Base-by-base conservation (phyloP, 2,113 vertebrate genomes). In the Corythoichthys intestinalis region DNA sequence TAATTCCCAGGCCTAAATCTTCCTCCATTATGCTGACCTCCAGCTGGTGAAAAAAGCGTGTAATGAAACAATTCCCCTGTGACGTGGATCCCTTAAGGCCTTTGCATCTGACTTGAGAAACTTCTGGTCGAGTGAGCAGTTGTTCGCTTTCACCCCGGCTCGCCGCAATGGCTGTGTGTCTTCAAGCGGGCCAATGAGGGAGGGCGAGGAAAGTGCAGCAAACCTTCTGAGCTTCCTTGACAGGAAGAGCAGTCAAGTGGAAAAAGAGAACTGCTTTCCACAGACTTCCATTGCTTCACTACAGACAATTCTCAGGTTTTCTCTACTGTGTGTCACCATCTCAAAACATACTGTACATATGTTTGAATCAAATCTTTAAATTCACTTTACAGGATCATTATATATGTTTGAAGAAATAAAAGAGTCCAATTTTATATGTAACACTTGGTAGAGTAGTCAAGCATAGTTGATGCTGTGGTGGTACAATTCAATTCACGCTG, bases 251-350 rank as follows among this genome's bases (percentile, higher is more conserved):
- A 83, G 80, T 73, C 84, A 76, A 81, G 83, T 84, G 86, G 83
- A 88, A 89, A 89, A 90, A 86, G 66, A 87, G 84, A 84, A 82
- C 73, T 77, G 86, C 81, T 85, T 77, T 86, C 85, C 71, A 67
- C 68, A 75, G 79, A 81, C 80, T 76, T 83, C 52, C 47, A 46
- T 49, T 69, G 76, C 70, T 77, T 73, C 70, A 70, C 78, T 60
- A 78, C 70, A 71, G 67, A 66, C 41, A 44, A 73, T 72, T 78
- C 74, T 68, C 74, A 56, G 77, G 83, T 81, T 62, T 69, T 50
- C 67, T 71, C 67, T 60, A 70, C 64, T 67, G 6, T 7, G 6
- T 44, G 41, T 44, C 41, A 6, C 41, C 41, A 44, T 44, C 6
- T 4, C 41, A 44, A 44, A 44, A 44, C 41, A 44, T 8, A 44